Percentiles rank a stretch among this genome's conserved stretches.
phyloP scores from a whole-genome alignment of 2,113 vertebrate species.

The Galemys pyrenaicus region DNA sequence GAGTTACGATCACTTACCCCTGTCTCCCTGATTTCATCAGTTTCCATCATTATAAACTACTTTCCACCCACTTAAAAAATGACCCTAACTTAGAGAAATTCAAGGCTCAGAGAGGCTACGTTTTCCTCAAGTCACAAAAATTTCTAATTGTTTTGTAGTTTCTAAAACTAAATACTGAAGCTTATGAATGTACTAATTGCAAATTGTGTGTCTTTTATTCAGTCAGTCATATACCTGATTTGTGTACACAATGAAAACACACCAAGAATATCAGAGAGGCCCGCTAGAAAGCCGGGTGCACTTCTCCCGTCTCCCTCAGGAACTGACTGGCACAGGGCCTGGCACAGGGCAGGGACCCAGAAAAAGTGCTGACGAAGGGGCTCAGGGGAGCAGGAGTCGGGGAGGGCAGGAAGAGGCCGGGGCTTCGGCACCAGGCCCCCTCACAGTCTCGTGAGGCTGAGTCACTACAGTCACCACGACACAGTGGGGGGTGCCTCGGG shows the following conservation, averaged over 20 bases:
- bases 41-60: background rate
- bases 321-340: background rate
- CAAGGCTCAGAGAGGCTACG: background rate
- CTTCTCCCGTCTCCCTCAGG: background rate
- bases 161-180: conserved; percentile 27
- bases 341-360: background rate
- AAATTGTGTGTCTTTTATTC: background rate
- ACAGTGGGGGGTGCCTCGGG: background rate
- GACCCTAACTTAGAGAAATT: background rate
- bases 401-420: background rate
- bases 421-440: background rate
- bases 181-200: background rate
- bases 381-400: background rate
- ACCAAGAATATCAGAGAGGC: background rate
- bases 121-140: background rate
- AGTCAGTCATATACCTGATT: background rate
- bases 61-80: background rate
- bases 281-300: background rate
- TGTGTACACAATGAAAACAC: background rate
- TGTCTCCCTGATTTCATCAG: background rate
- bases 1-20: background rate
- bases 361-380: background rate
- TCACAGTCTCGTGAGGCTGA: background rate
- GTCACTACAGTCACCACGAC: background rate
- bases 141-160: background rate